Base-by-base conservation (phyloP, 2,888 invertebrate species). In the Tinea trinotella region DNA sequence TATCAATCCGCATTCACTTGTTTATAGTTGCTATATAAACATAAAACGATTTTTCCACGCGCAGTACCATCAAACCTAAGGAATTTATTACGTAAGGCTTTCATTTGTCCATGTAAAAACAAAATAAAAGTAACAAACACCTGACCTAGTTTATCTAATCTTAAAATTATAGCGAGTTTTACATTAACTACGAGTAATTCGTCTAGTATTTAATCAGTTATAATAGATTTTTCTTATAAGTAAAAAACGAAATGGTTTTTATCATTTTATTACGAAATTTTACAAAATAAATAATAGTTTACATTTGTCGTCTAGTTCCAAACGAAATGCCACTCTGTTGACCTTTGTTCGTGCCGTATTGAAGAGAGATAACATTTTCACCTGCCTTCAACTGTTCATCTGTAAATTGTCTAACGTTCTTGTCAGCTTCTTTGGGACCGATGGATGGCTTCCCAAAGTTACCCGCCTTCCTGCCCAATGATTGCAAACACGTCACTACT, bases 271-370 rank as follows among this genome's bases (percentile, higher is more conserved):
- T 35, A 65, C 62, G 59, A 63, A 58, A 66, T 62, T 64, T 64
- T 65, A 62, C 59, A 63, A 57, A 60, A 57, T 58, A 57, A 54
- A 59, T 58, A 63, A 57, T n/a, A 58, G 59, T 57, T 92, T 91
- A 97, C 93, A 97, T 97, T 83, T 98, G 98, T 72, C 98, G 91
- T 65, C 95, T 95, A 83, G 95, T 97, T 64, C 98, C 98, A 74
- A 98, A 96, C 67, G 94, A 97, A 75, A 98, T 95, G 57, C 98
- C 99, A 56, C 94, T 93, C 81, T 98, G 98, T 70, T 90, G 97
- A 50, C 98, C 98, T 81, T 98, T 98, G 89, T 99, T 99, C 68
- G 95, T 95, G 56, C 99, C 99, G 80, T 97, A 97, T 77, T 99
- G 98, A 57, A 98, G 89, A 48, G 95, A 94, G 71, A 98, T 98